These are phyloP conservation scores for Pongo abelii DNA, from an alignment of 2,113 vertebrate genomes.

Conservation along the genomic window DNA sequence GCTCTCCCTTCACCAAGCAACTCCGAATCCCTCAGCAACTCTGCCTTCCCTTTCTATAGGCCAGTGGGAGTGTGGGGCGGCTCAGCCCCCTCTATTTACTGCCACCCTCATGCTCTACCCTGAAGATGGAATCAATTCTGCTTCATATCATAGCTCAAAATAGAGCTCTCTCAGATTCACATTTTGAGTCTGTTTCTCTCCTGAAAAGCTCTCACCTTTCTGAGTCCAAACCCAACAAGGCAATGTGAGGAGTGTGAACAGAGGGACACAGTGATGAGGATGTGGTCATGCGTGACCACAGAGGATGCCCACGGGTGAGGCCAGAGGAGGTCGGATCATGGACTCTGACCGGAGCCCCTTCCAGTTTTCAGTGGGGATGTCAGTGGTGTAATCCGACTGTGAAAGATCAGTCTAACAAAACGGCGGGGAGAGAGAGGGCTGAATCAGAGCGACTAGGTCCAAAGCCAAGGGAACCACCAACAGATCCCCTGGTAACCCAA, in stretches of 20 bases:
- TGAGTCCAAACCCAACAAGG: background rate
- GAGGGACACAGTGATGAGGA: background rate
- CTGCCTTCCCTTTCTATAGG: background rate
- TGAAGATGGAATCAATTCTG: background rate
- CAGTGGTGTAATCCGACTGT: background rate
- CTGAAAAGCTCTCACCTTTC: background rate
- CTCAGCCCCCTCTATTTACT: background rate
- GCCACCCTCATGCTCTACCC: background rate
- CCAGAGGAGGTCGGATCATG: background rate
- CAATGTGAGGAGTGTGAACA: background rate
- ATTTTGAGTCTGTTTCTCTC: background rate
- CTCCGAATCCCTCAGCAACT: background rate
- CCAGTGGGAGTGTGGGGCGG: background rate
- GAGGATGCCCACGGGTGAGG: background rate
- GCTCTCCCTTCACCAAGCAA: background rate
- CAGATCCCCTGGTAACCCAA: background rate
- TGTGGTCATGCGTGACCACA: background rate
- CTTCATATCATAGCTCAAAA: background rate
- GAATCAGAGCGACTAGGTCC: background rate
- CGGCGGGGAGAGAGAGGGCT: background rate
- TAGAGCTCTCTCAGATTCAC: background rate
- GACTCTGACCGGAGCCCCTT: too few relatives aligned
- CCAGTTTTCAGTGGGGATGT: background rate
- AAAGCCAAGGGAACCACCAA: background rate
- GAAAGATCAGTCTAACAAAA: background rate